These are phyloP conservation scores for Hemibates koningsi DNA, from an alignment of 2,113 vertebrate species.

Conservation along the genomic window DNA sequence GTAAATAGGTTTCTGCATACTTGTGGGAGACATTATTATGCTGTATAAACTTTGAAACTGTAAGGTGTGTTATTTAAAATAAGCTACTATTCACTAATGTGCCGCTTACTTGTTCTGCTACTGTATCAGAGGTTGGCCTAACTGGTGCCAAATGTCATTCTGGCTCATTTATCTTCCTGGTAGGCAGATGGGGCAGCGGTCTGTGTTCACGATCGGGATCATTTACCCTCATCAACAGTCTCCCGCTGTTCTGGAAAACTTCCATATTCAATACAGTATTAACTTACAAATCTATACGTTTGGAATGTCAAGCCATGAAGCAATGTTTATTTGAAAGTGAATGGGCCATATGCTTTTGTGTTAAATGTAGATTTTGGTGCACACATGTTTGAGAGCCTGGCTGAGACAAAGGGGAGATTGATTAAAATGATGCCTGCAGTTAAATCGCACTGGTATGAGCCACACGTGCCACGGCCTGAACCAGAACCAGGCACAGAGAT, in stretches of 20 bases:
- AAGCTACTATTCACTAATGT: not conserved
- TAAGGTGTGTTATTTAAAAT: not conserved
- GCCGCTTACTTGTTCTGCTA: not conserved
- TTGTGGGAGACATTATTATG: not conserved
- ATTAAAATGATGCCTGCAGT: constrained; percentile 9
- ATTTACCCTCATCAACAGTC: constrained; percentile 52
- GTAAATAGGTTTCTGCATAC: not conserved
- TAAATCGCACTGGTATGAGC: constrained; percentile 1
- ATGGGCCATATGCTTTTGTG: not conserved
- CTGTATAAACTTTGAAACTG: not conserved
- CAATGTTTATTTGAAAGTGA: constrained; percentile 37
- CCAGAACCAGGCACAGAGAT: constrained; percentile 15
- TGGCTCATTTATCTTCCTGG: not conserved
- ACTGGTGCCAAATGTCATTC: not conserved
- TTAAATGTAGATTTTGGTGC: not conserved
- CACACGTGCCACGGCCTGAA: constrained; percentile 12
- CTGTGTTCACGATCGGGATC: constrained; percentile 42
- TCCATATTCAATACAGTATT: constrained; percentile 9
- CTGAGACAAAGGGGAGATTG: constrained; percentile 7
- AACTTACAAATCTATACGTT: not conserved
- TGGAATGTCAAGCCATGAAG: not conserved
- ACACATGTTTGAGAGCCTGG: not conserved
- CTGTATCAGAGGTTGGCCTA: not conserved
- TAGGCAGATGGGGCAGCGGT: not conserved
- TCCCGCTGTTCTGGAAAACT: constrained; percentile 14